phyloP scores from a whole-genome alignment of 2,888 invertebrate genomes.

The Hoplodrina blanda region DNA sequence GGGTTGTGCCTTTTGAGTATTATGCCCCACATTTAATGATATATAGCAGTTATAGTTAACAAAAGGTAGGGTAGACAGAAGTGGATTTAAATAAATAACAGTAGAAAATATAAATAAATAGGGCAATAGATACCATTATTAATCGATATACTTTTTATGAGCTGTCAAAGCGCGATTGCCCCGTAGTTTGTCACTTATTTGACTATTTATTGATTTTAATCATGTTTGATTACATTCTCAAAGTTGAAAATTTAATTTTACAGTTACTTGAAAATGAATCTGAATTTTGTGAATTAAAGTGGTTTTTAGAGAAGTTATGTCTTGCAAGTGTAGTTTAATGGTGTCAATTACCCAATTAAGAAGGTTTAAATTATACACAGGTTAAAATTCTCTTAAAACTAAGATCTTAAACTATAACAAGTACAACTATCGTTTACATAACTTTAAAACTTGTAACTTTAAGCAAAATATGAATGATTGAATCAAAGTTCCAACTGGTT shows the following conservation, averaged over 20 bases:
- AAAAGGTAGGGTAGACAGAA: constrained; percentile 1
- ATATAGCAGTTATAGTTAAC: background rate
- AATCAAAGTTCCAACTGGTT: background rate
- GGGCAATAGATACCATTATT: no score
- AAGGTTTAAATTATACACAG: constrained; percentile 40
- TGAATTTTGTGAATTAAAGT: no score
- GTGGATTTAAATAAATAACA: constrained; percentile 22
- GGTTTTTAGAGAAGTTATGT: no score
- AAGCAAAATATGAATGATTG: background rate
- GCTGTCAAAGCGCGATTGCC: no score
- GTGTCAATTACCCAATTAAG: background rate
- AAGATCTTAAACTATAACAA: constrained; percentile 28
- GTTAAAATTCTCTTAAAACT: constrained; percentile 32
- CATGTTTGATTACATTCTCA: no score
- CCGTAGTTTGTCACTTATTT: no score
- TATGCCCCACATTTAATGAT: background rate
- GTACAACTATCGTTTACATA: constrained; percentile 7
- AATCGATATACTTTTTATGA: no score
- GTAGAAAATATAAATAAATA: constrained; percentile 13
- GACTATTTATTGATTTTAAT: no score
- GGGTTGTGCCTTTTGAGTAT: no score
- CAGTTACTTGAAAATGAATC: no score
- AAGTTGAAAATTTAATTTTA: no score
- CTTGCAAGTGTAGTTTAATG: no score
- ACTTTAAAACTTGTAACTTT: background rate